A percentile compares a stretch with the other conserved stretches of the same genome.
These are phyloP conservation scores for Drosophila leontia DNA, from an alignment of 1,140 invertebrate species.

Conservation along the genomic window DNA sequence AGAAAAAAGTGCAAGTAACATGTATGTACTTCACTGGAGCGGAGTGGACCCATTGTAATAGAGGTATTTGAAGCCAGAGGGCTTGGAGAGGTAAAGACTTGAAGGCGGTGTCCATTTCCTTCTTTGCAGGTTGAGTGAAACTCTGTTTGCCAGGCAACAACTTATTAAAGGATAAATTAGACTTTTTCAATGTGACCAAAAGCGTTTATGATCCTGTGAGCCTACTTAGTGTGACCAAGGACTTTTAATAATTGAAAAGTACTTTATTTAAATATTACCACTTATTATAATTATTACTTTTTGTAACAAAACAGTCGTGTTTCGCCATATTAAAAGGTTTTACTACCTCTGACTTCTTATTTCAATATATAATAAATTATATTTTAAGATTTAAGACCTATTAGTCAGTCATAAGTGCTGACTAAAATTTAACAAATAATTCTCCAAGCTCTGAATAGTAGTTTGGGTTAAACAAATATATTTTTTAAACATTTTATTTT, in stretches of 20 bases:
- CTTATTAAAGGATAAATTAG: not conserved
- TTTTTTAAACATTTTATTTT: not conserved
- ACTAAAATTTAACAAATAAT: not conserved
- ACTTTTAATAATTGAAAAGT: not conserved
- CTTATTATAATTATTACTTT: not conserved
- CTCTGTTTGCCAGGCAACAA: not conserved
- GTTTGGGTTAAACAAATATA: not conserved
- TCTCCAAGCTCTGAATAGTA: not conserved
- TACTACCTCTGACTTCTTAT: not conserved
- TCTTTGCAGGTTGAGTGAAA: conserved; percentile 15
- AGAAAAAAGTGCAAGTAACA: conserved; percentile 66
- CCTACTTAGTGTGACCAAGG: not conserved
- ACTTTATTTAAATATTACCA: not conserved
- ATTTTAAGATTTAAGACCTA: not conserved
- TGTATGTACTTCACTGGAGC: conserved; percentile 8
- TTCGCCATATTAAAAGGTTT: not conserved
- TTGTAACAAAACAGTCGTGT: not conserved
- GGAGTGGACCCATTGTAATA: not conserved
- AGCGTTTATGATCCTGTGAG: not conserved
- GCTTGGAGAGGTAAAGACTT: not conserved
- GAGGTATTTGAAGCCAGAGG: conserved; percentile 1
- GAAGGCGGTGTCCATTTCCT: conserved; percentile 8
- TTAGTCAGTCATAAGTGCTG: not conserved
- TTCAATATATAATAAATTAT: not conserved
- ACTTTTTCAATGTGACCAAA: conserved; percentile 12